phyloP scores from a whole-genome alignment of 2,113 vertebrate genomes.

The Aphelocoma coerulescens region DNA sequence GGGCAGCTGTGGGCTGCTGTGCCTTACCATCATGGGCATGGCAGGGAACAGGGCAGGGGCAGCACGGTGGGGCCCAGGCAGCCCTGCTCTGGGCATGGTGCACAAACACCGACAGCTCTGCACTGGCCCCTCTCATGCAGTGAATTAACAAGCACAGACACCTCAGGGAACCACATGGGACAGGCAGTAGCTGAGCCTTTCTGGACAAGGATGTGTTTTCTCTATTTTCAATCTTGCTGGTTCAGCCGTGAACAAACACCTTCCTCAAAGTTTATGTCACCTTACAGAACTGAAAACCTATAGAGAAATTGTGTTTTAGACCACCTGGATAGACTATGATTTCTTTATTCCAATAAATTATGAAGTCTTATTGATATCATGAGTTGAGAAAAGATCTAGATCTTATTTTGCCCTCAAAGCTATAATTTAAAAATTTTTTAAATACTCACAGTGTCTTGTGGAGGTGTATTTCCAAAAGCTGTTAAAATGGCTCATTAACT shows the following conservation, averaged over 20 bases:
- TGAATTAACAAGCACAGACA: not conserved
- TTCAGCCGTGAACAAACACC: not conserved
- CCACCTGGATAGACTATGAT: not conserved
- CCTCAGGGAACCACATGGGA: accelerated
- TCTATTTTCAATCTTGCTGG: not conserved
- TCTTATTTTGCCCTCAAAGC: not conserved
- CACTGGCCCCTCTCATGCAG: not conserved
- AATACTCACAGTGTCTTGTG: not conserved
- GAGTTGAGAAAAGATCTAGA: not conserved
- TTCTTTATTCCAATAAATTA: not conserved
- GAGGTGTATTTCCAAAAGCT: not conserved
- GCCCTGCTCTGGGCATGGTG: accelerated
- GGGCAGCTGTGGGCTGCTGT: not conserved
- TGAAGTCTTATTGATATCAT: not conserved
- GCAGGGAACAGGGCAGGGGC: not conserved
- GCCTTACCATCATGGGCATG: accelerated
- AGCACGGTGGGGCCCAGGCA: too few relatives aligned
- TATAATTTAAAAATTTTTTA: accelerated
- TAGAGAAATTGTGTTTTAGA: not conserved
- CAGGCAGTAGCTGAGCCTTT: not conserved
- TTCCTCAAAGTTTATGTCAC: not conserved
- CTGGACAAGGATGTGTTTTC: not conserved
- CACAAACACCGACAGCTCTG: accelerated
- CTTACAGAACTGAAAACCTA: not conserved
- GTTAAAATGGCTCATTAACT: not conserved